Percentiles rank a stretch among this genome's conserved stretches.
Evolutionary conservation across 2,888 invertebrate species (phyloP).

Genomic region (Sinotaia quadrata): DNA sequence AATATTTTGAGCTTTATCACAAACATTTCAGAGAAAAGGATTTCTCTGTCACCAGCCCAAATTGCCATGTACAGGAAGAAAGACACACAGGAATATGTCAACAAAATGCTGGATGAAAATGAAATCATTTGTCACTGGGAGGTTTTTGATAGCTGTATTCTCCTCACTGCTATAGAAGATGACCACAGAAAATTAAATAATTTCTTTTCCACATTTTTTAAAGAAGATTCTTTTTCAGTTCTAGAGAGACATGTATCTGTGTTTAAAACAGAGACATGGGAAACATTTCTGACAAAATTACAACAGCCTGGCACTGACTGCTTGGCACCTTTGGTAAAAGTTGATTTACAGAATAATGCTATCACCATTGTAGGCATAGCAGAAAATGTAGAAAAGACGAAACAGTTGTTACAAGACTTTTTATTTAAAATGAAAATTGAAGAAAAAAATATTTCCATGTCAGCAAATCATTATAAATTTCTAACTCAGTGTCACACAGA

Average conservation of each 20-base stretch:
- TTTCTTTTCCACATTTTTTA: background rate
- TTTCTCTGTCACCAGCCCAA: slow-evolving; percentile 1
- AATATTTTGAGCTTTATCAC: background rate
- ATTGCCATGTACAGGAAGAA: background rate
- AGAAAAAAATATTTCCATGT: background rate
- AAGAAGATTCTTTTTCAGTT: background rate
- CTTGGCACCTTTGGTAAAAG: slow-evolving; percentile 1
- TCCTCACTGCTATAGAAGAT: background rate
- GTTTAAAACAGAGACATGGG: slow-evolving; percentile 5
- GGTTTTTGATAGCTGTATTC: background rate
- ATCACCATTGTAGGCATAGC: slow-evolving; percentile 10
- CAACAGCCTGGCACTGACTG: background rate
- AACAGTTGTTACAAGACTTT: background rate
- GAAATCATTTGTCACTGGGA: slow-evolving; percentile 14
- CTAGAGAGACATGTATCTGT: background rate
- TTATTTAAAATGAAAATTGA: slow-evolving; percentile 8
- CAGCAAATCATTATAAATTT: background rate
- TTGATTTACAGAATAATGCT: background rate
- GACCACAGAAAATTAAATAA: background rate
- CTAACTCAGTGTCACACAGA: slow-evolving; percentile 3
- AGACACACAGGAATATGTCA: background rate
- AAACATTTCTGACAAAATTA: background rate
- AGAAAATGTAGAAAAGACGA: background rate
- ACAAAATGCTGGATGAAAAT: background rate
- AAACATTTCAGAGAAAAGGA: background rate